Evolutionary conservation across 2,113 vertebrate species (phyloP), one percentile per base, ranked within the genome.

Genomic region (Poecile atricapillus): DNA sequence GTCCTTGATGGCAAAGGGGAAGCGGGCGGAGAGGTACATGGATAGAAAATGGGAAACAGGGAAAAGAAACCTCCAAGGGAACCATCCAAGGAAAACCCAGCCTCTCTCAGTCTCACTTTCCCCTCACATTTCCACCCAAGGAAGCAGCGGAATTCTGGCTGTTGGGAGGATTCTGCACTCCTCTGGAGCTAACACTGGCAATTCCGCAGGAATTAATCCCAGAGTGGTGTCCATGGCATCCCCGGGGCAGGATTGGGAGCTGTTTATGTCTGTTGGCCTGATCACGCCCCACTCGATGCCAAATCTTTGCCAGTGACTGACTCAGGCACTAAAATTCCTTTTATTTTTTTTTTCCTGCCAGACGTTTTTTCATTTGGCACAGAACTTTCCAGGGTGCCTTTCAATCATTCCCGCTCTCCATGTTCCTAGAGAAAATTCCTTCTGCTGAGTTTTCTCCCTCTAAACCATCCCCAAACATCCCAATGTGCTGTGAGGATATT

Each of bases 221-320:
- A 33, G 43, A 39, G 43, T 11, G 35, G 33, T 55, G 47, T 81
- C 73, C 78, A 14, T 10, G 11, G 75, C 33, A 65, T 35, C 60
- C 47, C 7, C 1, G 3, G 60, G 64, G 30, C 64, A 89, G 63
- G 67, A 78, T 3, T 65, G 37, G 60, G 84, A 83, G 22, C 86
- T 86, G 56, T 93, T 90, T 76, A 86, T 93, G 82, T 37, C 88
- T 83, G 19, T 83, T 91, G 90, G 85, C 75, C 53, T 79, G 82
- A 50, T 88, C 70, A 13, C 5, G 11, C 17, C 58, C 33, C n/a
- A 4, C 46, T 56, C 64, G 74, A 49, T 63, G 79, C 73, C 76
- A 90, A 58, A 83, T 46, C 68, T 80, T 85, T 89, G 67, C 85
- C 78, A 73, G 70, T 52, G 30, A 63, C 62, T 82, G 41, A 74